Evolutionary conservation across 2,888 invertebrate species (phyloP), one percentile per base, ranked within the genome.

Genomic region (Limnephilus lunatus): DNA sequence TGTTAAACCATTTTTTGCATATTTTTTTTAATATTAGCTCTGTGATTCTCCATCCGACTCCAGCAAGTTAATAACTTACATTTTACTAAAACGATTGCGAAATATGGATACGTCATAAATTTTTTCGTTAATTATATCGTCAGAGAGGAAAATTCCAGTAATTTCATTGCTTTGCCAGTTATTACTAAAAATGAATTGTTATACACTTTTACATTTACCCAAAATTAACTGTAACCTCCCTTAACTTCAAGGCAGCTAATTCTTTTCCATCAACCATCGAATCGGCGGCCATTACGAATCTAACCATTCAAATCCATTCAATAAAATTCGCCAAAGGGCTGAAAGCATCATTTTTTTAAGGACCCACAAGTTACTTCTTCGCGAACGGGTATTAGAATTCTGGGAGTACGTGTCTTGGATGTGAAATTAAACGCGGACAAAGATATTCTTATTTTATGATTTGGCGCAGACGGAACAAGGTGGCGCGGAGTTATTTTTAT

Each of bases 371-470:
- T 30, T 32, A 86, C 92, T 14, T 48, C 85, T 83, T 81, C 83
- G 90, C 68, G 90, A 87, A 81, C 83, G 81, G 92, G 68, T 82
- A 91, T 92, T 92, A 92, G 90, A 92, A 92, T 92, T 85, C 86
- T 80, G 82, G 87, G 44, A 25, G 89, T 39, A 91, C 92, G 91
- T 92, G 92, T 81, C 82, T 30, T 48, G 92, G 87, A 88, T 92
- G 39, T 53, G 39, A 88, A 92, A 88, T 91, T 91, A 87, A 91
- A 82, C 31, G 48, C 81, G 85, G 92, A 92, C 92, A 90, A 91
- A 90, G 92, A 92, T 92, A 90, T 90, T 81, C 85, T 91, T 89
- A 86, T 86, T 86, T 86, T 86, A 86, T 48, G 86, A 86, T 86
- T 48, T 86, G 35, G 83, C 32, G 86, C 48, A 86, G 86, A 86